Evolutionary conservation across 64 coral and sea anemone species (phyloP), one percentile per base, ranked within the genome.

Genomic region (Dendrophyllia cribrosa): DNA sequence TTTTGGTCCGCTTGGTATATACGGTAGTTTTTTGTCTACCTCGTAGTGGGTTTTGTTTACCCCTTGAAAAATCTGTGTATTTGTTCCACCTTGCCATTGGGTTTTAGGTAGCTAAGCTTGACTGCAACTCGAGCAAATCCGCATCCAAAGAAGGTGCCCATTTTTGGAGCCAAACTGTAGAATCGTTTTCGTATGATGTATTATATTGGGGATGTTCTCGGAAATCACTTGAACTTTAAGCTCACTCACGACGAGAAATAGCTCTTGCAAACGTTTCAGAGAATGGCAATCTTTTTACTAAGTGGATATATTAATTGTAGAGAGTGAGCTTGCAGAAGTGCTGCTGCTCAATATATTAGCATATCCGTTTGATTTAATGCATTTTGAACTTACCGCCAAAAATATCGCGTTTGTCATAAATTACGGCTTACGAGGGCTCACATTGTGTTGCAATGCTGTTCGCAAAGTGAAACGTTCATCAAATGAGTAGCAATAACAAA

Each of bases 61-160:
- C n/a, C 74, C 74, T 77, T 78, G 51, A 16, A 78, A 78, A 56
- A 23, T 78, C 23, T 51, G 53, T 26, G 53, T 78, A 78, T 51
- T 13, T 4, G 58, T 58, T 58, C 76, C n/a, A 78, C 53, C 49
- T 77, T 77, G 6, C 74, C 74, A 75, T 21, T 70, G 11, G 66
- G 1, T 26, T 70, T 70, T 26, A 70, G 5, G 6, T 23, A 25
- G 24, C 66, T 70, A 24, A 6, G 24, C 24, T 70, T 43, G 9
- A 70, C 66, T 25, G 66, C 66, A 70, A 70, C 66, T 70, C 23
- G 66, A 70, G 66, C 66, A 70, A 34, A 70, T 70, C 66, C 66
- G 11, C 70, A 44, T 72, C 70, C 70, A 1, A 72, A 72, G 43
- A 43, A 72, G 24, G 4, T 12, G 25, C 9, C 70, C 25, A 72